Base-by-base conservation (phyloP, 64 coral and sea anemone genomes). In the Stichodactyla helianthus region DNA sequence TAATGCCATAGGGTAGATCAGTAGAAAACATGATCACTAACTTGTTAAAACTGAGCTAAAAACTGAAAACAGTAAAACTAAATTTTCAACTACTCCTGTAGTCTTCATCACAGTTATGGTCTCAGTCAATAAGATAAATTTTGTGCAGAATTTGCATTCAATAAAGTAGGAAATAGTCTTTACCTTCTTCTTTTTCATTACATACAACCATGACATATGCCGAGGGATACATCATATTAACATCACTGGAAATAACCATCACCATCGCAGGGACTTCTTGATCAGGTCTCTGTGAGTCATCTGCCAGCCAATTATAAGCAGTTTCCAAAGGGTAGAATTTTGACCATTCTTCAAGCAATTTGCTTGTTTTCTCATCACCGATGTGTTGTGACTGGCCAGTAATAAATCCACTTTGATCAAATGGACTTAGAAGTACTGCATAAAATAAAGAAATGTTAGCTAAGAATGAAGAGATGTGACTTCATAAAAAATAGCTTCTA, bases 251-350 rank as follows among this genome's bases (percentile, higher is more conserved):
- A 0, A 92, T 86, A 60, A 99, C 93, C 83, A 94, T 79, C 51
- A 95, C 97, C 22, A 94, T 92, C 3, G 64, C 91, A 59, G 97
- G 97, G 0, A 99, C 77, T 27, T 94, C 97, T 18, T 95, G 91
- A 14, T 95, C 91, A 50, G 82, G 79, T 19, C 23, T 31, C 52
- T 86, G 74, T 12, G 61, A 70, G 28, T 18, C 77, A 17, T 50
- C 23, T 54, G 91, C 77, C 82, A 59, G 89, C 97, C 97, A 99
- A 57, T 92, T 88, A 71, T 85, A 79, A 23, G 79, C 79, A 54
- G 77, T 89, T 54, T 99, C 88, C 82, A 99, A 53, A 13, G 97
- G 97, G 86, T 92, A 99, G 83, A 99, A 99, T 17, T 94, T 94
- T 51, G 67, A 87, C 97, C 97, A 99, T 22, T 99, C 97, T 20